Percentiles rank a stretch among this genome's conserved stretches.
Evolutionary conservation across 2,797 vertebrate species (phyloP).

Genomic region (Hipposideros larvatus): DNA sequence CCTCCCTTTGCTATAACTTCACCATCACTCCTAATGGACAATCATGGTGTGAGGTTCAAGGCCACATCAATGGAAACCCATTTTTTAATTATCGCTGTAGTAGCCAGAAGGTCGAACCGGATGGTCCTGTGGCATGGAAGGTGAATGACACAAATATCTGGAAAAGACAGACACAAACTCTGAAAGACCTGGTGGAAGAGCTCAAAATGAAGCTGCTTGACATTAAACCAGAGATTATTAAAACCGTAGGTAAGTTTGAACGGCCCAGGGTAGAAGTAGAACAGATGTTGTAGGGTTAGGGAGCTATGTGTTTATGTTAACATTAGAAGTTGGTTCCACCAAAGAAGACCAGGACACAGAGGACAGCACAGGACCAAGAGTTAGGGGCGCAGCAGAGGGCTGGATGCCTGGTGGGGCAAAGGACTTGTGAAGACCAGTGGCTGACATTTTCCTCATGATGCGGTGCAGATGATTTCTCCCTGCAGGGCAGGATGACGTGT

Average conservation of each 20-base stretch:
- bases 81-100: background rate
- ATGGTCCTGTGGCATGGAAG: background rate
- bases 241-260: background rate
- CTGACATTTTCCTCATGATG: background rate
- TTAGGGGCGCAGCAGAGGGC: fast-evolving
- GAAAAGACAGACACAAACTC: fast-evolving
- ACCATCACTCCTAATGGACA: fast-evolving
- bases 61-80: fast-evolving
- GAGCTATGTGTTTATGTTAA: background rate
- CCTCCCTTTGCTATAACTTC: background rate
- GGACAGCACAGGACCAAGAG: fast-evolving
- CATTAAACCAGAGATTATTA: fast-evolving
- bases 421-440: background rate
- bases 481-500: background rate
- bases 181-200: background rate
- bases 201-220: fast-evolving
- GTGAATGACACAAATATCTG: background rate
- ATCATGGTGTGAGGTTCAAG: background rate
- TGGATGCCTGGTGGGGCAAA: background rate
- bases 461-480: background rate
- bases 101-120: fast-evolving
- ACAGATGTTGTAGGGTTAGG: background rate
- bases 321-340: background rate
- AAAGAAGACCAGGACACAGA: background rate
- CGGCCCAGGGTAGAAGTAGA: background rate